A percentile compares a stretch with the other conserved stretches of the same genome.
These are phyloP conservation scores for Sialis lutaria DNA, from an alignment of 2,888 invertebrate species.

Conservation along the genomic window DNA sequence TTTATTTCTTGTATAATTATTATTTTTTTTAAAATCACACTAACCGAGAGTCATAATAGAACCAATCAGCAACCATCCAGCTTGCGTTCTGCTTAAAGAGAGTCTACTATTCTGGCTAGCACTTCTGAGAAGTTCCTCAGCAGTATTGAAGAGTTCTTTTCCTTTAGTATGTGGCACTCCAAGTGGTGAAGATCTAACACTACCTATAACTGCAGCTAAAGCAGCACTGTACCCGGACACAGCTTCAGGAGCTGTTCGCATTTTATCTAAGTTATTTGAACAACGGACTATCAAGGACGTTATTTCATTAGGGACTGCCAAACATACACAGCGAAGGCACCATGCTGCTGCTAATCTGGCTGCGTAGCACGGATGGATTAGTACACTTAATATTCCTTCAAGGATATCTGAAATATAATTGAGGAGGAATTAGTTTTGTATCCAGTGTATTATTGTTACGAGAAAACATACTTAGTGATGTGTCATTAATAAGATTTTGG, in stretches of 20 bases:
- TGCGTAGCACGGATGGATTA: slow-evolving; percentile 88
- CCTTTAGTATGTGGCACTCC: slow-evolving; percentile 95
- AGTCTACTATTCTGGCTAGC: slow-evolving; percentile 93
- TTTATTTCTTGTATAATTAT: slow-evolving; percentile 1
- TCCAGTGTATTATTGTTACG: slow-evolving; percentile 2
- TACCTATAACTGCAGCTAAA: slow-evolving; percentile 82
- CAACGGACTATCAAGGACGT: slow-evolving; percentile 85
- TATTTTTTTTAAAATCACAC: slow-evolving; percentile 8
- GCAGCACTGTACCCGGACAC: slow-evolving; percentile 81
- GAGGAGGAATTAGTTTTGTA: slow-evolving; percentile 2
- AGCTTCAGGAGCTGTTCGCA: slow-evolving; percentile 77
- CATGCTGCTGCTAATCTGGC: slow-evolving; percentile 89
- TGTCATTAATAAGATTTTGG: slow-evolving; percentile 75
- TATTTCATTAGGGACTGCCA: slow-evolving; percentile 87
- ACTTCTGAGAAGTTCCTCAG: slow-evolving; percentile 87
- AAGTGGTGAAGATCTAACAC: slow-evolving; percentile 73
- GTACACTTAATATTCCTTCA: slow-evolving; percentile 63
- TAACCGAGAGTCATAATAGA: slow-evolving; percentile 88
- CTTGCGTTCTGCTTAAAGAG: slow-evolving; percentile 87
- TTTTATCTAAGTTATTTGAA: slow-evolving; percentile 72
- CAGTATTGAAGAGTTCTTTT: slow-evolving; percentile 92
- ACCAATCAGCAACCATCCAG: slow-evolving; percentile 94
- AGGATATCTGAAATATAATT: slow-evolving; percentile 37
- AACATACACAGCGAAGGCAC: slow-evolving; percentile 82
- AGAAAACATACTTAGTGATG: slow-evolving; percentile 47